Percentiles rank a stretch among this genome's conserved stretches.
Evolutionary conservation across 2,113 vertebrate genomes (phyloP).

Genomic region (Alligator mississippiensis): DNA sequence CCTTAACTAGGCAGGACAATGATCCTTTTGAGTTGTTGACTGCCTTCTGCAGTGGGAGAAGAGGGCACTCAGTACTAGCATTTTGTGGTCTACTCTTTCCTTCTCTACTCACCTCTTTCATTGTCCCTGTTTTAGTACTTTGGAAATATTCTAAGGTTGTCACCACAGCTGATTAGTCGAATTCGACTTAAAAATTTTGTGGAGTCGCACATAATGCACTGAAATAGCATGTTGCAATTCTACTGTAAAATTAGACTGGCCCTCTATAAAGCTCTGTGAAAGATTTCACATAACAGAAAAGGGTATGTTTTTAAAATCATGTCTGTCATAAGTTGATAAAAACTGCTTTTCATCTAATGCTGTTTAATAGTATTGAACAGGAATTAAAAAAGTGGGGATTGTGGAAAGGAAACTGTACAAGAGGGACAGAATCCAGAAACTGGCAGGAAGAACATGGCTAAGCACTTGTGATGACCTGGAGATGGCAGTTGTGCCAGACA

Average conservation of each 20-base stretch:
- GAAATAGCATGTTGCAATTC: rapidly evolving
- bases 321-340: neutral
- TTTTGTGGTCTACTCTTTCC: neutral
- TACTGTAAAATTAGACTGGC: neutral
- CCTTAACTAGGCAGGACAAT: neutral
- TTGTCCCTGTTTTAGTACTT: neutral
- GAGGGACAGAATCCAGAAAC: neutral
- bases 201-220: rapidly evolving
- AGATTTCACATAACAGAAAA: neutral
- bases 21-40: neutral
- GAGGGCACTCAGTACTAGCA: neutral
- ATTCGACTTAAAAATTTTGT: rapidly evolving
- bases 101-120: neutral
- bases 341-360: neutral
- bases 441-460: rapidly evolving
- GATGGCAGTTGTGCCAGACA: rapidly evolving
- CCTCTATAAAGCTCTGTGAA: neutral
- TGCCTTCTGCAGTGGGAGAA: neutral
- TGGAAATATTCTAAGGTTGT: rapidly evolving
- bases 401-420: neutral
- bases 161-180: neutral
- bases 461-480: rapidly evolving
- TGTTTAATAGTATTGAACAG: neutral
- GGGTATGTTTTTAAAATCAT: neutral
- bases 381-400: neutral